A percentile compares a stretch with the other conserved stretches of the same genome.
Evolutionary conservation across 1,140 invertebrate species (phyloP).

Genomic region (Yoshiicerus persimilis): DNA sequence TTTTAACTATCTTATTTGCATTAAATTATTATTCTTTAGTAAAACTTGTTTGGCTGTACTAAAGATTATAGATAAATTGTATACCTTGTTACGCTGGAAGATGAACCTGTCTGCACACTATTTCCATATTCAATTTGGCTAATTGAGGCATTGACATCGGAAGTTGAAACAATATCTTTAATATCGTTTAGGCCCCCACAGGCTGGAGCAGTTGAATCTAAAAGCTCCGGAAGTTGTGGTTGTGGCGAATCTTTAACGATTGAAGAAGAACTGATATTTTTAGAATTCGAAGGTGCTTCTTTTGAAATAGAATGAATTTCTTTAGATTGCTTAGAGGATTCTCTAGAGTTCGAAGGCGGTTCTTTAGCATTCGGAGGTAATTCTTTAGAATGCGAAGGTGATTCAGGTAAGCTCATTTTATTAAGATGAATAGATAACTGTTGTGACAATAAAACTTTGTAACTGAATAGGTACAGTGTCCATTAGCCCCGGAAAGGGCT

Average conservation of each 20-base stretch:
- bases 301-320: neutral
- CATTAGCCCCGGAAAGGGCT: neutral
- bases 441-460: neutral
- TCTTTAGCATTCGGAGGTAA: neutral
- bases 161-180: constrained; percentile 19
- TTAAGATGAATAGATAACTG: neutral
- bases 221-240: neutral
- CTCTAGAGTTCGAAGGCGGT: neutral
- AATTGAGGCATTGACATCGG: neutral
- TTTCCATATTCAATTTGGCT: neutral
- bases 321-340: neutral
- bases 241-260: neutral
- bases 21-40: too few species aligned
- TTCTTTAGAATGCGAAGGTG: neutral
- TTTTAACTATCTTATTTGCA: too few species aligned
- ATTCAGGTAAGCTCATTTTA: constrained; percentile 10
- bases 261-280: neutral
- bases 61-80: neutral
- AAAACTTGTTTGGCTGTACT: too few species aligned
- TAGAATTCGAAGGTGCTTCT: neutral
- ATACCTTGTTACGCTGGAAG: constrained; percentile 8
- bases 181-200: neutral
- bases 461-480: neutral
- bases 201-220: neutral
- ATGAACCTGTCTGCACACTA: neutral